Evolutionary conservation across 2,113 vertebrate genomes (phyloP), one percentile per base, ranked within the genome.

Genomic region (Sturnira hondurensis): DNA sequence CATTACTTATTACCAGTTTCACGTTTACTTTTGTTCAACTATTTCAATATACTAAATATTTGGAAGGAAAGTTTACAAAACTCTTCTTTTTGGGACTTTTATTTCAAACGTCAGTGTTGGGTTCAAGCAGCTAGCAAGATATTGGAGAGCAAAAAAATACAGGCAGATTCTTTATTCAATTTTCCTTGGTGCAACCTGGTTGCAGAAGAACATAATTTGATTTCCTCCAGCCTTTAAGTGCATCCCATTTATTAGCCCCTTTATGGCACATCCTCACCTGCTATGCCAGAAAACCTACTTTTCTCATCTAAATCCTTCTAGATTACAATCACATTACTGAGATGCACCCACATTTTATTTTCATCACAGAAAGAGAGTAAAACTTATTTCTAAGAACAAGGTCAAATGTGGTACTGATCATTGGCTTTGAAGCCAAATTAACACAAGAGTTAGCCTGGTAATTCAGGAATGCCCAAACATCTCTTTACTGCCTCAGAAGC

Each of bases 391-490:
- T 54, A 89, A 93, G 81, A 85, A 85, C 54, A 61, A 85, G 65
- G 71, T 36, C 52, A 86, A 95, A 94, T 4, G 3, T 38, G n/a
- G 67, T 50, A 88, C 19, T 89, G 88, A 87, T 84, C 86, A 89
- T 12, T 96, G 56, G 31, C 36, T 93, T 52, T 81, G 54, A 97
- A 91, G 89, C 73, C 73, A 93, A 89, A 88, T 86, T 74, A 94
- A 96, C 83, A 96, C 9, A 71, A 89, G 50, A 83, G 68, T 86
- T 93, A 91, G 83, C 81, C 41, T 92, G 71, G 83, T 68, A 86
- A 96, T 50, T 87, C 52, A 92, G 19, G 50, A 91, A 91, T 91
- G 77, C 11, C 33, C 38, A 73, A 91, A 61, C 16, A 31, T 58
- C 47, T 13, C 31, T 82, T 85, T 67, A 67, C 9, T 54, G n/a